A percentile compares a stretch with the other conserved stretches of the same genome.
These are phyloP conservation scores for Periplaneta americana DNA, from an alignment of 1,140 invertebrate genomes.

Conservation along the genomic window DNA sequence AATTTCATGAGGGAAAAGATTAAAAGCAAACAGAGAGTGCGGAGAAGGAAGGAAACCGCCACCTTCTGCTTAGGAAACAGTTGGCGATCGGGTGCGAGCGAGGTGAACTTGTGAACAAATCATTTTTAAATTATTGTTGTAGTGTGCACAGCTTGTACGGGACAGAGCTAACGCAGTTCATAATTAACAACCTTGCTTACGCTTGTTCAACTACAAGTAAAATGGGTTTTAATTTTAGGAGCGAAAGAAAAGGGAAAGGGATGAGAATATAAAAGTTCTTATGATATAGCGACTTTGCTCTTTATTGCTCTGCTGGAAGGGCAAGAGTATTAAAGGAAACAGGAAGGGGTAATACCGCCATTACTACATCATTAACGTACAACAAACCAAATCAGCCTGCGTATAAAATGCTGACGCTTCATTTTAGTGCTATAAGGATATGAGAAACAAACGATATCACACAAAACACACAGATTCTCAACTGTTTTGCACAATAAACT, in stretches of 20 bases:
- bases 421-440: too few relatives aligned
- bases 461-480: too few relatives aligned
- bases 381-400: too few relatives aligned
- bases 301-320: not conserved
- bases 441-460: too few relatives aligned
- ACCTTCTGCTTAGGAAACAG: not conserved
- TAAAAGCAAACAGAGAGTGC: not conserved
- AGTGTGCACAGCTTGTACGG: not conserved
- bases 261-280: not conserved
- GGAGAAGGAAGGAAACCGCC: not conserved
- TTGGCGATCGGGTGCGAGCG: not conserved
- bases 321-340: not conserved
- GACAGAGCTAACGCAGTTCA: not conserved
- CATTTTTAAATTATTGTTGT: not conserved
- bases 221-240: not conserved
- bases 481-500: too few relatives aligned
- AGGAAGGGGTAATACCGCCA: too few relatives aligned
- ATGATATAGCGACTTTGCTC: not conserved
- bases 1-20: not conserved
- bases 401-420: too few relatives aligned
- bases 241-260: not conserved
- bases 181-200: not conserved
- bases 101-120: not conserved
- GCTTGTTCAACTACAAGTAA: not conserved
- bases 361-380: too few relatives aligned